These are phyloP conservation scores for Canis aureus DNA, from an alignment of 2,113 vertebrate species.

Conservation along the genomic window DNA sequence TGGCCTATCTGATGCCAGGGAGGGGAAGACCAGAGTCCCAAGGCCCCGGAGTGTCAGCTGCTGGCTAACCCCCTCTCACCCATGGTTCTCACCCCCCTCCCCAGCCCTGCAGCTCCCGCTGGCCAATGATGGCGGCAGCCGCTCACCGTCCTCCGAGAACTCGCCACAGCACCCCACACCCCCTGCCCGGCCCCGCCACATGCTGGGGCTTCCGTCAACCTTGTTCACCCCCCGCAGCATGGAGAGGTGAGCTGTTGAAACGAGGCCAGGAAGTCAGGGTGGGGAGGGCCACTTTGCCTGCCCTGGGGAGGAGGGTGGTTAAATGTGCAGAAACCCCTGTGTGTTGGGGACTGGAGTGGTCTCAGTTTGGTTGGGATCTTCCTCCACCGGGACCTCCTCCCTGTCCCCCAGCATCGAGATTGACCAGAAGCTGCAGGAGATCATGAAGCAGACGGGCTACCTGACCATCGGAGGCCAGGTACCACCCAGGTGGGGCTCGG, in stretches of 20 bases:
- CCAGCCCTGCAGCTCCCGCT: constrained; percentile 94
- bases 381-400: background rate
- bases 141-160: constrained; percentile 93
- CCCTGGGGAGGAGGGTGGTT: background rate
- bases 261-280: rapidly evolving
- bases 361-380: background rate
- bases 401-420: constrained; percentile 92
- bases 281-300: no score
- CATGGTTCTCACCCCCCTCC: constrained; percentile 62
- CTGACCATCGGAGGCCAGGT: constrained; percentile 97
- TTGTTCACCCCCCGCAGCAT: constrained; percentile 92
- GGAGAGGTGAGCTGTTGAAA: constrained; percentile 90
- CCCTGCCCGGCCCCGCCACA: constrained; percentile 91
- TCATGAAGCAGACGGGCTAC: constrained; percentile 97
- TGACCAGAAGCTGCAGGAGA: constrained; percentile 97
- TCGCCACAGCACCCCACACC: constrained; percentile 93
- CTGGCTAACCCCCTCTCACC: background rate
- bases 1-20: background rate
- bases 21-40: background rate
- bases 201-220: constrained; percentile 92
- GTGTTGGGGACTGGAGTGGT: background rate
- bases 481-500: background rate
- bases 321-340: no score
- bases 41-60: background rate
- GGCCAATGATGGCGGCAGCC: constrained; percentile 94